Base-by-base conservation (phyloP, 2,888 invertebrate genomes). In the Chloroclysta siterata region DNA sequence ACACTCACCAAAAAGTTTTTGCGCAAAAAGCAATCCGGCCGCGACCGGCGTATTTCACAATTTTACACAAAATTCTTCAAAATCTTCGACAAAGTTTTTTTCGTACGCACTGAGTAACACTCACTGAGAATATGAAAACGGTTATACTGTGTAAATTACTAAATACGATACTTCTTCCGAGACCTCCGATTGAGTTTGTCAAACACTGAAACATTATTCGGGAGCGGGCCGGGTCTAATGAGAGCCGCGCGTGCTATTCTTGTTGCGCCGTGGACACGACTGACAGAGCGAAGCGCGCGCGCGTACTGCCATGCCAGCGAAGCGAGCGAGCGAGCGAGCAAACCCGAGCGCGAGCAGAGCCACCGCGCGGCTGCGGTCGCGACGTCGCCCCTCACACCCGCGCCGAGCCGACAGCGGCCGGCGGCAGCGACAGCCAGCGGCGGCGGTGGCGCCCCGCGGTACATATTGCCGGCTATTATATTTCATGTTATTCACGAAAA, bases 1-100 rank as follows among this genome's bases (percentile, higher is more conserved):
- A 76, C 72, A 88, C 91, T 92, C 80, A 93, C 93, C 93, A 78
- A 87, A 91, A 87, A 89, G 89, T 80, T 81, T 90, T 88, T 88
- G 91, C 90, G 92, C 83, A 90, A 90, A 65, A 84, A 80, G 86
- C 86, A 85, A 89, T 89, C 91, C 92, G 86, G 85, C 87, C 81
- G 82, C 82, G 78, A 86, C 90, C 90, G 90, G 88, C 81, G 88
- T 87, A 87, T 89, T 90, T 90, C 93, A 92, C 92, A 92, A 90
- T 89, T 90, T 89, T 88, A 88, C 91, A 90, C 92, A 90, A 91
- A 88, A 91, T 90, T 91, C 90, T 93, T 93, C 89, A 93, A 89
- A 93, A 93, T 93, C 91, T 92, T 88, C 91, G 91, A 90, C 87
- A 88, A 93, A 93, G 93, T 93, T 93, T 93, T 93, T 93, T 93